Base-by-base conservation (phyloP, 2,113 vertebrate species). In the Lophochroa leadbeateri region DNA sequence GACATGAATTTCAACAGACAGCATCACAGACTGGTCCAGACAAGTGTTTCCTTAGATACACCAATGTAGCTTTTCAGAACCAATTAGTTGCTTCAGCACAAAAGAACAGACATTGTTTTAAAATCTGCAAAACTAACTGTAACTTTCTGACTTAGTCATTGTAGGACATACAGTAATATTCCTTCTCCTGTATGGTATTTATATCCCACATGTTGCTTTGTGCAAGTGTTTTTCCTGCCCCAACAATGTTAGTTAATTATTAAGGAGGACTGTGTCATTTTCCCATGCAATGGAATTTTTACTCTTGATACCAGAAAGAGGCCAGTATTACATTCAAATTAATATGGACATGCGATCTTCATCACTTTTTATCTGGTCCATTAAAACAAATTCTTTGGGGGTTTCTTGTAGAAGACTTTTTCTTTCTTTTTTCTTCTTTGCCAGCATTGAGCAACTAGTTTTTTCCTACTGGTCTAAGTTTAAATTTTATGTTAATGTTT, bases 381-480 rank as follows among this genome's bases (percentile, higher is more conserved):
- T 10, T 55, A 70, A 47, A 20, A 16, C 2, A 3, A 1, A 1
- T 20, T 49, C 44, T 20, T 67, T 41, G 16, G 31, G 37, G 0
- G 0, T 55, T 90, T 3, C 15, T 83, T 47, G 24, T 3, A 50
- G 17, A 50, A 4, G 10, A 6, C 2, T 8, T 17, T 49, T 46
- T 49, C 6, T 71, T 61, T 71, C 37, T 60, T 44, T 21, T 81
- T 83, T 60, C 13, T 41, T 53, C 21, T 64, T 80, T 86, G 9
- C 33, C 11, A 44, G 7, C 29, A 28, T 16, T 91, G 7, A 24
- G 25, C n/a, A 13, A 69, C 24, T 27, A 46, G 41, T 11, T 18
- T 60, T 9, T 64, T 65, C 20, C 16, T 70, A 33, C 9, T 50
- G 5, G 2, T 86, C 3, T 57, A 69, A 20, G 17, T 44, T n/a